Percentiles rank a stretch among this genome's conserved stretches.
These are phyloP conservation scores for Halcyon leucocephala DNA, from an alignment of 2,797 vertebrate species.

Conservation along the genomic window DNA sequence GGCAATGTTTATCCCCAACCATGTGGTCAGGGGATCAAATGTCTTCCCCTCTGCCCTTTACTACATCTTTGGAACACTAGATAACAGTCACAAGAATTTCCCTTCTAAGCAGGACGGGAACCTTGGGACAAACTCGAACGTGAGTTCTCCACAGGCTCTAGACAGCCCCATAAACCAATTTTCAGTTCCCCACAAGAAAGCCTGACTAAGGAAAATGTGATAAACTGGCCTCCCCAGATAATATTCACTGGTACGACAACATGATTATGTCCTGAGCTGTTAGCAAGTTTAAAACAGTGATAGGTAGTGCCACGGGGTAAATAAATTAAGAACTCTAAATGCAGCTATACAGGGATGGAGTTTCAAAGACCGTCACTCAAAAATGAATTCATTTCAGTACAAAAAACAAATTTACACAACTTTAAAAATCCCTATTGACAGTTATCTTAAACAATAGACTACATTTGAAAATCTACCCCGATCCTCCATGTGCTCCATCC, in stretches of 20 bases:
- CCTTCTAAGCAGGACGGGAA: neutral
- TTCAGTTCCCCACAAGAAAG: neutral
- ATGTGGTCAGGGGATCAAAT: neutral
- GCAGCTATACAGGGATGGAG: neutral
- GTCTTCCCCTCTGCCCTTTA: neutral
- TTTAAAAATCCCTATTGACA: neutral
- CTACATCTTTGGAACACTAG: neutral
- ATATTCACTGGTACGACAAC: neutral
- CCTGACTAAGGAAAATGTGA: neutral
- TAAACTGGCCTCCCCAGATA: neutral
- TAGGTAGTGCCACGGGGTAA: neutral
- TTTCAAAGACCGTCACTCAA: neutral
- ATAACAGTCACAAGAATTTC: neutral
- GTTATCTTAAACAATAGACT: neutral
- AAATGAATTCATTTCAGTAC: neutral
- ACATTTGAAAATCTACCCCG: neutral
- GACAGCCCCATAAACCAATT: neutral
- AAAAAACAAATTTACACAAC: neutral
- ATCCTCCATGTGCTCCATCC: neutral
- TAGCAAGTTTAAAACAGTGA: neutral
- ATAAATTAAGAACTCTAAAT: neutral
- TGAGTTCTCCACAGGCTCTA: neutral
- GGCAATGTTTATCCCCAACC: neutral
- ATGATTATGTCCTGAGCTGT: neutral
- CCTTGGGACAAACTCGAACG: neutral